These are phyloP conservation scores for Apodemia duryi DNA, from an alignment of 2,888 invertebrate species.

Conservation along the genomic window DNA sequence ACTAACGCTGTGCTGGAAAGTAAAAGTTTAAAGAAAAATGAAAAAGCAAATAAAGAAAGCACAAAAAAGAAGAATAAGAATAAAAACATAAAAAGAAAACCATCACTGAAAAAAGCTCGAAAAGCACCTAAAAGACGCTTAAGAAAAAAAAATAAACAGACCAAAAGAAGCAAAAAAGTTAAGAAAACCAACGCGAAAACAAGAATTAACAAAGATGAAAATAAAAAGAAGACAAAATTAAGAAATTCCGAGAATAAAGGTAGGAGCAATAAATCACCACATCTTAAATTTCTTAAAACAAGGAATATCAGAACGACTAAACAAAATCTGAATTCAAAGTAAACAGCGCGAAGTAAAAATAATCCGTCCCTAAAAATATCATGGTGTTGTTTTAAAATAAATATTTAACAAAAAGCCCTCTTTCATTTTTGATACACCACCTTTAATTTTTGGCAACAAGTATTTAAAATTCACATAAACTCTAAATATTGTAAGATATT, in stretches of 20 bases:
- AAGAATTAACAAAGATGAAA: background rate
- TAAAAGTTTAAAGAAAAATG: background rate
- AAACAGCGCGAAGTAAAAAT: background rate
- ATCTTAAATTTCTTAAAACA: constrained; percentile 5
- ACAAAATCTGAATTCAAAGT: background rate
- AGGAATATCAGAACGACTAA: background rate
- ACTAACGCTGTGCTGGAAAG: background rate
- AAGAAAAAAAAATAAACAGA: too few species aligned
- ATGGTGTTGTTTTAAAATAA: background rate
- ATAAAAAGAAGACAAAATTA: background rate
- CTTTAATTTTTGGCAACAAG: background rate
- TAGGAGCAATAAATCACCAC: constrained; percentile 3
- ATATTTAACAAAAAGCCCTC: background rate
- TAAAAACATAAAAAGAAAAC: constrained; percentile 6
- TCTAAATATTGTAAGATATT: too few species aligned
- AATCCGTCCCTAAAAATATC: background rate
- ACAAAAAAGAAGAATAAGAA: background rate
- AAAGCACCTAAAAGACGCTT: background rate
- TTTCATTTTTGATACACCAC: constrained; percentile 4
- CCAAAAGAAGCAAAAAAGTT: too few species aligned
- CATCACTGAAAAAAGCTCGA: background rate
- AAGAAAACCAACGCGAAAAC: too few species aligned
- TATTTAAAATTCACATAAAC: too few species aligned
- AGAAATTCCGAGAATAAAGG: constrained; percentile 15
- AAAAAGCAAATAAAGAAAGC: background rate